Conservation (phyloP, 2,888 invertebrate genomes). For the Lycia hirtaria region DNA sequence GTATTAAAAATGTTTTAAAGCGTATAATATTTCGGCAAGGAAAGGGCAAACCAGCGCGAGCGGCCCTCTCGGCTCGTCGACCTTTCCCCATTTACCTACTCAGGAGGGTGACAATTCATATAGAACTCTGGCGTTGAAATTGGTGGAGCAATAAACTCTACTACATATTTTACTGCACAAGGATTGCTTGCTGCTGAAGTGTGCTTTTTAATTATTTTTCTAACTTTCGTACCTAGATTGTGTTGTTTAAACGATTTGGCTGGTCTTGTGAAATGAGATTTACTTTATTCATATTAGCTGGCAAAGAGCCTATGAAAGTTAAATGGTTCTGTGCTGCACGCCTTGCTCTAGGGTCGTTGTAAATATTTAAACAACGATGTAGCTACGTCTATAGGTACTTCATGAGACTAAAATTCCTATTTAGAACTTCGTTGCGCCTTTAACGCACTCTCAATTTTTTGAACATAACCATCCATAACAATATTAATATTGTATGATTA, state of each 20-base stretch:
- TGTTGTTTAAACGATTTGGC: background rate
- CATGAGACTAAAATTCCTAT: background rate
- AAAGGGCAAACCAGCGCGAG: conserved; percentile 26
- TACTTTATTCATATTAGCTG: conserved; percentile 7
- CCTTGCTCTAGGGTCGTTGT: background rate
- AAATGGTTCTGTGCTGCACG: background rate
- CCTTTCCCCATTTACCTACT: conserved; percentile 59
- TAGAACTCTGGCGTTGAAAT: conserved; percentile 37
- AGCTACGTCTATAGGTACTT: background rate
- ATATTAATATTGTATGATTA: background rate
- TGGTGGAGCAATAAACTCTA: conserved; percentile 6
- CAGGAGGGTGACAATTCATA: conserved; percentile 47
- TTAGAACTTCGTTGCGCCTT: background rate
- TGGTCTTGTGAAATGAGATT: background rate
- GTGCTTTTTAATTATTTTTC: background rate
- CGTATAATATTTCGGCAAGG: conserved; percentile 33
- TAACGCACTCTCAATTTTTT: background rate
- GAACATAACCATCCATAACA: background rate
- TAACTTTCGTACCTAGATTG: background rate
- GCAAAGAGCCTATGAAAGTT: conserved; percentile 18
- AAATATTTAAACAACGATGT: conserved; percentile 7
- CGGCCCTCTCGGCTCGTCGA: conserved; percentile 54
- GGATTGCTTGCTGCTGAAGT: background rate
- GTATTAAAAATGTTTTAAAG: conserved; percentile 16
- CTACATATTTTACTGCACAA: background rate